Evolutionary conservation across 2,888 invertebrate genomes (phyloP), one percentile per base, ranked within the genome.

Genomic region (Cerastoderma edule): DNA sequence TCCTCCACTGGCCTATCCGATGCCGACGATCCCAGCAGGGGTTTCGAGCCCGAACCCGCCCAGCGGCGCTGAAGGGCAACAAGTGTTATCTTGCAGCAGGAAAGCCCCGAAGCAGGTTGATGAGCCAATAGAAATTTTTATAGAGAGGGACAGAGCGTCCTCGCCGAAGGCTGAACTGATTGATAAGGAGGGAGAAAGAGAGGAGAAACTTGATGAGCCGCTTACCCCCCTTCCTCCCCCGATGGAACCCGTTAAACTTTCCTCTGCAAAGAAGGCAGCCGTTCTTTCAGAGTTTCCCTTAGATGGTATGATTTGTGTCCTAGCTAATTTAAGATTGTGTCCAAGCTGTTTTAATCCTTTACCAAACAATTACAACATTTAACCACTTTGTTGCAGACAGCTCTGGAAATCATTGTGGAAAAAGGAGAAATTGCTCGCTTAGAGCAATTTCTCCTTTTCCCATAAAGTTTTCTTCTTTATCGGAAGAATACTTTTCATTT

Each of bases 201-300:
- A 24, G 22, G 19, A 30, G 4, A 63, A 32, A n/a, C 67, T 73
- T 33, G 72, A 70, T 27, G 53, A 72, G 22, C 80, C 81, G 1
- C 68, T 84, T 10, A 77, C 71, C 24, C 84, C 84, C 2, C 77
- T 90, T 2, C 88, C 88, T 0, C 75, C 85, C 6, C 90, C 90
- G 0, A 72, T 90, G 56, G 69, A 78, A 32, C 90, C 90, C 3
- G 85, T 85, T 44, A 76, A 83, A 13, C 63, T 88, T 35, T 86
- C 86, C 16, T 72, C 84, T 13, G 87, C 89, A 8, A 89, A 86
- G 73, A 67, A 85, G 24, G 85, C 87, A 28, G 85, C 84, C n/a
- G 83, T 66, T 16, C 13, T 66, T 30, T 66, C 66, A 24, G 48
- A 24, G 5, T 33, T 28, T 33, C 5, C n/a, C 32, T n/a, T 22